Evolutionary conservation across 2,888 invertebrate genomes (phyloP).

Genomic region (Andrena bucephala): DNA sequence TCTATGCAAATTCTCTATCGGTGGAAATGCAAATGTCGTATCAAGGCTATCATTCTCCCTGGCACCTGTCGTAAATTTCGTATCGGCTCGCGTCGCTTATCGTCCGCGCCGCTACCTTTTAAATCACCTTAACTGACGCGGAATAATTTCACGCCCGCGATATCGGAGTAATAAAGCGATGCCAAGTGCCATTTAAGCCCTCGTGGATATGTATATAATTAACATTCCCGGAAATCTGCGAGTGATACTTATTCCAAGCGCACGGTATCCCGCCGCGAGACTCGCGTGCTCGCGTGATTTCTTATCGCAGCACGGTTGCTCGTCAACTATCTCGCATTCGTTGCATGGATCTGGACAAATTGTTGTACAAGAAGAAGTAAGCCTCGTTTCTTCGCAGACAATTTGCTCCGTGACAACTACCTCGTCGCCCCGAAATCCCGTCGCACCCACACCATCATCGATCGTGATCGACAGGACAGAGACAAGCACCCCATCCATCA

Average conservation of each 20-base stretch:
- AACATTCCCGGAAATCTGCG: constrained; percentile 34
- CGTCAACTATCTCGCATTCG: neutral
- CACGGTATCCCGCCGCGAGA: neutral
- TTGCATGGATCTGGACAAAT: neutral
- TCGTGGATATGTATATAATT: constrained; percentile 31
- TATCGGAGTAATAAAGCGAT: constrained; percentile 43
- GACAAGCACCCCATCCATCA: neutral
- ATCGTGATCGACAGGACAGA: neutral
- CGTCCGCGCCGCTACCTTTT: constrained; percentile 54
- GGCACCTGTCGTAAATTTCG: constrained; percentile 61
- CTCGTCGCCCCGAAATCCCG: too few species aligned
- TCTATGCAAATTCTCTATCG: constrained; percentile 58
- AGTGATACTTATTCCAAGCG: constrained; percentile 18
- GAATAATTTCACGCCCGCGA: constrained; percentile 46
- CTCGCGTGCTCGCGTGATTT: neutral
- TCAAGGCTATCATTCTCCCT: constrained; percentile 57
- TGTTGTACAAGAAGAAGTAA: too few species aligned
- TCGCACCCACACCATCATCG: too few species aligned
- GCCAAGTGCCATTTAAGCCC: neutral
- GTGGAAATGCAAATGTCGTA: constrained; percentile 52
- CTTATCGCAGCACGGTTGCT: neutral
- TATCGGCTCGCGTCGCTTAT: constrained; percentile 62
- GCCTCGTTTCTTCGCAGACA: too few species aligned
- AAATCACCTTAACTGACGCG: constrained; percentile 77
- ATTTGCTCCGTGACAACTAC: too few species aligned